These are phyloP conservation scores for Mycalesis mineus DNA, from an alignment of 2,888 invertebrate genomes.

Conservation along the genomic window DNA sequence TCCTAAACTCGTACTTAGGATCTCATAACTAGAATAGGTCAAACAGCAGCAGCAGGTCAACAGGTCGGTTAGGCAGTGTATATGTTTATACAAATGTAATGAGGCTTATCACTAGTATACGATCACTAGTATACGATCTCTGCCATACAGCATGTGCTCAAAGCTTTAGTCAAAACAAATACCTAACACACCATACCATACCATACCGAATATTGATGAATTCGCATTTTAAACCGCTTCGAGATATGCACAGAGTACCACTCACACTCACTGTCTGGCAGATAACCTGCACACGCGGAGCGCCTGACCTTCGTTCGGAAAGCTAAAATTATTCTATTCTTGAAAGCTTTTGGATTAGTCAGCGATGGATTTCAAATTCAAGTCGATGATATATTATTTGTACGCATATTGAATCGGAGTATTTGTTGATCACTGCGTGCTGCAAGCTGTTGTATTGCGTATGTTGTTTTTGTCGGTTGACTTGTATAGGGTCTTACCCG, in stretches of 20 bases:
- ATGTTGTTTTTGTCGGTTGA: too few relatives aligned
- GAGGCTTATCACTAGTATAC: too few relatives aligned
- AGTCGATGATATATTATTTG: not conserved
- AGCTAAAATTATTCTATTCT: not conserved
- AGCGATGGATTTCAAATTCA: not conserved
- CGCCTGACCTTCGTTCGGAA: not conserved
- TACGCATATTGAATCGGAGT: too few relatives aligned
- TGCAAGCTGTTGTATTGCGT: too few relatives aligned
- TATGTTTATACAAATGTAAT: too few relatives aligned
- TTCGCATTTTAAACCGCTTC: not conserved
- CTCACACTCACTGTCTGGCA: not conserved
- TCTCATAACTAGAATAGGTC: too few relatives aligned
- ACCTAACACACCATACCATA: not conserved
- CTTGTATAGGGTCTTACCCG: too few relatives aligned
- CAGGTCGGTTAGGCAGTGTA: too few relatives aligned
- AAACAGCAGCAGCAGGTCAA: too few relatives aligned
- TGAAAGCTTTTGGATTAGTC: conserved; percentile 2
- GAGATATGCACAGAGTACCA: conserved; percentile 1
- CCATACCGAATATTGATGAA: not conserved
- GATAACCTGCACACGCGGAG: conserved; percentile 1
- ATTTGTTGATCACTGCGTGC: too few relatives aligned
- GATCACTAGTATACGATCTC: too few relatives aligned
- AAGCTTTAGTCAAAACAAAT: not conserved
- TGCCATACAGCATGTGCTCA: not conserved
- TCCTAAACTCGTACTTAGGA: too few relatives aligned